Conservation (phyloP, 1,140 invertebrate genomes). For the Phymorhynchus buccinoides region DNA sequence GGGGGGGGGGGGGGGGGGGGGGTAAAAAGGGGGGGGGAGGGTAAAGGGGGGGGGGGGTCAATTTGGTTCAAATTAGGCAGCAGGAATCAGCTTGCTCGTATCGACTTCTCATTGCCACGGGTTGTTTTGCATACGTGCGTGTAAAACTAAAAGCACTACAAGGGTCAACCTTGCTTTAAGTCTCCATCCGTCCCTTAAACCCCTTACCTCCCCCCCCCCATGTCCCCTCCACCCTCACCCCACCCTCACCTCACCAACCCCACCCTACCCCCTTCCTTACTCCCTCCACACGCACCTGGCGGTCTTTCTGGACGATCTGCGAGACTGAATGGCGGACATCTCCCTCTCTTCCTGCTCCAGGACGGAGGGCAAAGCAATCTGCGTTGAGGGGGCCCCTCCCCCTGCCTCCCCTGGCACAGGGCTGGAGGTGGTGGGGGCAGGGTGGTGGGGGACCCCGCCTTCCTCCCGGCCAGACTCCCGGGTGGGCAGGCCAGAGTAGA, state of each 20-base stretch:
- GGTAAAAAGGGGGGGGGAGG: too few relatives aligned
- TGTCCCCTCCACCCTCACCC: neutral
- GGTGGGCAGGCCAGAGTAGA: neutral
- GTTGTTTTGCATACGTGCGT: too few relatives aligned
- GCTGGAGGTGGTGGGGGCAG: neutral
- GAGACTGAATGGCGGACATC: neutral
- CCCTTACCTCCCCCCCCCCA: neutral
- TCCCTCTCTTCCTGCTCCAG: neutral
- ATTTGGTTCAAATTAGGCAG: too few relatives aligned
- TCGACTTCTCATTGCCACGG: too few relatives aligned
- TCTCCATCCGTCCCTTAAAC: too few relatives aligned
- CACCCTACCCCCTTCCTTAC: neutral
- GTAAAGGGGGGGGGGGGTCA: too few relatives aligned
- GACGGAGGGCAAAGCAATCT: neutral
- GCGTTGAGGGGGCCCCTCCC: neutral
- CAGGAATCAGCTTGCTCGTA: too few relatives aligned
- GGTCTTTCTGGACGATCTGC: neutral
- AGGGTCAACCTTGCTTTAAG: too few relatives aligned
- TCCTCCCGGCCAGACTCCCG: neutral
- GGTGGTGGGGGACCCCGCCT: neutral
- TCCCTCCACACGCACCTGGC: neutral
- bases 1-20: too few relatives aligned
- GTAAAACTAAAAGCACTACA: too few relatives aligned
- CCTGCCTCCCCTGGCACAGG: neutral
- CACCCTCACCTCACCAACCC: neutral